Percentiles rank a stretch among this genome's conserved stretches.
Evolutionary conservation across 2,113 vertebrate species (phyloP).

Genomic region (Prinia subflava): DNA sequence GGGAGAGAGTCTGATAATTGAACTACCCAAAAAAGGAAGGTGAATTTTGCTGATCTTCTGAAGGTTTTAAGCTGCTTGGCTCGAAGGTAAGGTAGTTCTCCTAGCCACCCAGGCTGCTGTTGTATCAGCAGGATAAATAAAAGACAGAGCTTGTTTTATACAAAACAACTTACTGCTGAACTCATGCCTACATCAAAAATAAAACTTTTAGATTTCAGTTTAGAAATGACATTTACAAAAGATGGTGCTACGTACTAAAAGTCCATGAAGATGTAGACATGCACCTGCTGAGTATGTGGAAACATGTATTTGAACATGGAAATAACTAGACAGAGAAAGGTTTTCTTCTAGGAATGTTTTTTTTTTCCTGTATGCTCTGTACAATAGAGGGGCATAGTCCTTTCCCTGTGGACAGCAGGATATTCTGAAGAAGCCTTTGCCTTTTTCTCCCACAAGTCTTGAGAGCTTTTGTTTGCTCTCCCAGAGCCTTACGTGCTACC

Average conservation of each 20-base stretch:
- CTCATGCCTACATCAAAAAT: not conserved
- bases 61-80: not conserved
- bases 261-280: not conserved
- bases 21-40: not conserved
- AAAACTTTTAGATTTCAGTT: not conserved
- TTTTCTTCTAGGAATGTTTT: not conserved
- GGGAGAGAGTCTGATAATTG: not conserved
- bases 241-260: not conserved
- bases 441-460: not conserved
- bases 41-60: rapidly evolving
- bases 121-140: not conserved
- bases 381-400: not conserved
- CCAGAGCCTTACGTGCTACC: not conserved
- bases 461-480: not conserved
- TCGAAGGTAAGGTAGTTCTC: not conserved
- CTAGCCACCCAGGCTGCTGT: not conserved
- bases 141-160: not conserved
- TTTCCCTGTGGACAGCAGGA: not conserved
- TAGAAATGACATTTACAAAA: not conserved
- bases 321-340: not conserved
- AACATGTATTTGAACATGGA: not conserved
- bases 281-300: not conserved
- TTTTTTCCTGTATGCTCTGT: not conserved
- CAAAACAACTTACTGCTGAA: not conserved
- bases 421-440: not conserved